Evolutionary conservation across 2,888 invertebrate genomes (phyloP), one percentile per base, ranked within the genome.

Genomic region (Lepidonotus clava): DNA sequence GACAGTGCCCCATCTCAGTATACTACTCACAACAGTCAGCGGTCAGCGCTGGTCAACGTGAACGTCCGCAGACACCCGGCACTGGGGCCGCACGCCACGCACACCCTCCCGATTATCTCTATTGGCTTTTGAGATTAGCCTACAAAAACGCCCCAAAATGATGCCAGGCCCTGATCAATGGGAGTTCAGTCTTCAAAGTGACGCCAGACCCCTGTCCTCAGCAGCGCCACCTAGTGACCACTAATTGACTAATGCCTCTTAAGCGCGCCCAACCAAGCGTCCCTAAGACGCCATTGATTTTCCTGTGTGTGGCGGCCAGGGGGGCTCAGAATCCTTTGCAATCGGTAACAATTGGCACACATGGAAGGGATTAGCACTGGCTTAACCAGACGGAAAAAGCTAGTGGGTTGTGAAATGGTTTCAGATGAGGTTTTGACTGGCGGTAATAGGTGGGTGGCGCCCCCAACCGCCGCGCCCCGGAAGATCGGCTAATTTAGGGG

Each of bases 321-420:
- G 61, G 61, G 61, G 61, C 61, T n/a, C 21, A 24, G 61, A 28
- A 24, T 28, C 28, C 61, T 14, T 61, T 24, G 11, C 28, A 28
- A 24, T 11, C 4, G 28, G 28, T 28, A 61, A 24, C 61, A 61
- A 4, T 4, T 32, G 61, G 61, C 24, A 28, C 61, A 61, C 61
- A 28, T 24, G 61, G 61, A 14, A 24, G 2, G 61, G 61, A 61
- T 61, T 61, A 61, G 14, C 61, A 2, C 28, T 14, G 61, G 14
- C 24, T 61, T 61, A 61, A 32, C 61, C 11, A 61, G 61, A 4
- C 61, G 61, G 61, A 61, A 61, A 61, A 61, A 61, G 61, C 61
- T 61, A 61, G 61, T 61, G 61, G 61, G 61, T 61, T 61, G 61
- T 61, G 61, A 61, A 61, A 61, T 61, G 61, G 61, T 61, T 61